phyloP scores from a whole-genome alignment of 2,113 vertebrate species.

The Lampris megalopsis region DNA sequence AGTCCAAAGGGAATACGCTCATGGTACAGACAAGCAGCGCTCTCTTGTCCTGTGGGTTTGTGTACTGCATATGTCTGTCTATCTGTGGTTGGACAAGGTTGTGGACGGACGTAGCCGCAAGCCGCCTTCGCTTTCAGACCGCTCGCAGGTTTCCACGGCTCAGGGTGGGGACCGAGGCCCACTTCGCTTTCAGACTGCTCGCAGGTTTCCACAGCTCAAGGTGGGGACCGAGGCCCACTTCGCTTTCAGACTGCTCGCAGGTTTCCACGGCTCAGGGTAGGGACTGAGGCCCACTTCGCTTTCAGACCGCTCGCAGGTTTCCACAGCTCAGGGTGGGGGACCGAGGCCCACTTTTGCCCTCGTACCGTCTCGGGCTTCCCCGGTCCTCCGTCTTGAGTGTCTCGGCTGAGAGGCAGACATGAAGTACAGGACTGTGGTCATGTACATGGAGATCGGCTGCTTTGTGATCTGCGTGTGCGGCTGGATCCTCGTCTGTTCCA shows the following conservation, averaged over 20 bases:
- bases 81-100: neutral
- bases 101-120: neutral
- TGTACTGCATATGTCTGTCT: neutral
- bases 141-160: neutral
- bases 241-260: neutral
- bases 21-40: slow-evolving; percentile 37
- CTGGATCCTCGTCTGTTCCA: slow-evolving; percentile 93
- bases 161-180: neutral
- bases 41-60: neutral
- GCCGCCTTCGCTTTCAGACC: neutral
- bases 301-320: neutral
- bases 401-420: slow-evolving; percentile 49
- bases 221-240: neutral
- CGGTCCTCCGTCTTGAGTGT: neutral
- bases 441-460: slow-evolving; percentile 89
- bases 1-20: slow-evolving; percentile 47
- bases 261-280: slow-evolving; percentile 1
- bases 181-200: neutral
- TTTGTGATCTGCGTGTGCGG: slow-evolving; percentile 87
- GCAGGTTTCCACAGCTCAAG: slow-evolving; percentile 3
- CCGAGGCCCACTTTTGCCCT: neutral
- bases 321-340: slow-evolving; percentile 4
- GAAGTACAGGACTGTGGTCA: slow-evolving; percentile 75
- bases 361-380: neutral
- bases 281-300: neutral